These are phyloP conservation scores for Sinella curviseta DNA, from an alignment of 1,140 invertebrate species.

Conservation along the genomic window DNA sequence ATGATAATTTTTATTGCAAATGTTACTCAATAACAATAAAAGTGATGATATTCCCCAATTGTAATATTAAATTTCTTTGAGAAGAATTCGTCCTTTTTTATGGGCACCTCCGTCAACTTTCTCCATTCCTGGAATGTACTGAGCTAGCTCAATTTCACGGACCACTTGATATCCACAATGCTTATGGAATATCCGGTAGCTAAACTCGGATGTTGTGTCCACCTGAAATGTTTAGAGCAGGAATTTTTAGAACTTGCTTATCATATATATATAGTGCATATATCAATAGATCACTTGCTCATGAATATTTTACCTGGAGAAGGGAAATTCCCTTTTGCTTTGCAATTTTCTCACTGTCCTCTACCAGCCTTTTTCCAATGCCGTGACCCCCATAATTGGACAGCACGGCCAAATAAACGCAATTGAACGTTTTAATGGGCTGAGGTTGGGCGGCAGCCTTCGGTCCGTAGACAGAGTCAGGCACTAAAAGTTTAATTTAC, in stretches of 20 bases:
- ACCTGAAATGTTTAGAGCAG: not conserved
- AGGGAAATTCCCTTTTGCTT: not conserved
- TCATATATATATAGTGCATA: not conserved
- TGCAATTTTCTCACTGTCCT: not conserved
- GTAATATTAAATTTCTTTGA: conserved; percentile 3
- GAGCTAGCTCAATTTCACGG: not conserved
- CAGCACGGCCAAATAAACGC: not conserved
- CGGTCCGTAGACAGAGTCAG: not conserved
- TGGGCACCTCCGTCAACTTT: not conserved
- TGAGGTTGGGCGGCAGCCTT: not conserved
- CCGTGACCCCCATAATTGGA: not conserved
- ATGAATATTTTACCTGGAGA: not conserved
- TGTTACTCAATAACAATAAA: too few species aligned
- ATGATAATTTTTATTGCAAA: too few species aligned
- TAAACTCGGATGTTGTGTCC: conserved; percentile 17
- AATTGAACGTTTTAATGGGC: not conserved
- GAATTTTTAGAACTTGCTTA: not conserved
- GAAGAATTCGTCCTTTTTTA: conserved; percentile 7
- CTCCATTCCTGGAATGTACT: not conserved
- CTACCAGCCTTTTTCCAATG: not conserved
- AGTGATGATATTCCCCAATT: too few species aligned
- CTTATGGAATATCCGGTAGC: conserved; percentile 13
- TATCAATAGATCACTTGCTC: not conserved
- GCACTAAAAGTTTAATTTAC: not conserved
- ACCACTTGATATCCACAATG: not conserved